Evolutionary conservation across 2,797 vertebrate species (phyloP).

Genomic region (Botia almorhae): DNA sequence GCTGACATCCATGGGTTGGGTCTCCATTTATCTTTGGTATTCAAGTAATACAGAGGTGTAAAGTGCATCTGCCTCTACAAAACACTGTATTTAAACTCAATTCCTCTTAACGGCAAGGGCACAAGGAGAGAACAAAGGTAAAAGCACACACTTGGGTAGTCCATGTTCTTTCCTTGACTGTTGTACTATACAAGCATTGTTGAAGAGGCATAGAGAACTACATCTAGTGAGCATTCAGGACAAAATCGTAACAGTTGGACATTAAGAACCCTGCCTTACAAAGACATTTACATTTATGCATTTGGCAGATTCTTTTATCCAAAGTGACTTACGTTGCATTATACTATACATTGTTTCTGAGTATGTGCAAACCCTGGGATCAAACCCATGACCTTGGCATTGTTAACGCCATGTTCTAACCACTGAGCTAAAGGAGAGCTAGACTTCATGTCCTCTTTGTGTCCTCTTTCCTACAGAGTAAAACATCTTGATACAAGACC

Average conservation of each 20-base stretch:
- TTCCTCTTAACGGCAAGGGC: background rate
- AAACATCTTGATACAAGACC: constrained; percentile 5
- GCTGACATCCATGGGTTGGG: background rate
- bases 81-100: constrained; percentile 2
- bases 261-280: background rate
- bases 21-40: background rate
- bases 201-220: constrained; percentile 7
- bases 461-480: background rate
- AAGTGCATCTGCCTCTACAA: background rate
- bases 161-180: background rate
- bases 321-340: too few relatives aligned
- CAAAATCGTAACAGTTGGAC: background rate
- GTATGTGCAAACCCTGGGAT: too few relatives aligned
- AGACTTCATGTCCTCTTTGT: background rate
- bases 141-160: background rate
- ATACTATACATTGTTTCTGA: too few relatives aligned
- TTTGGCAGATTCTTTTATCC: too few relatives aligned
- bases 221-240: background rate
- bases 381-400: too few relatives aligned
- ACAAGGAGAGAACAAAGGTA: background rate
- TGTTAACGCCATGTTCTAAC: too few relatives aligned
- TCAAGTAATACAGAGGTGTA: background rate
- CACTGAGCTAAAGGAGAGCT: too few relatives aligned
- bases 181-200: too few relatives aligned
- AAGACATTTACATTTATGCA: background rate